Base-by-base conservation (phyloP, 1,140 invertebrate genomes). In the Parasteatoda tepidariorum region DNA sequence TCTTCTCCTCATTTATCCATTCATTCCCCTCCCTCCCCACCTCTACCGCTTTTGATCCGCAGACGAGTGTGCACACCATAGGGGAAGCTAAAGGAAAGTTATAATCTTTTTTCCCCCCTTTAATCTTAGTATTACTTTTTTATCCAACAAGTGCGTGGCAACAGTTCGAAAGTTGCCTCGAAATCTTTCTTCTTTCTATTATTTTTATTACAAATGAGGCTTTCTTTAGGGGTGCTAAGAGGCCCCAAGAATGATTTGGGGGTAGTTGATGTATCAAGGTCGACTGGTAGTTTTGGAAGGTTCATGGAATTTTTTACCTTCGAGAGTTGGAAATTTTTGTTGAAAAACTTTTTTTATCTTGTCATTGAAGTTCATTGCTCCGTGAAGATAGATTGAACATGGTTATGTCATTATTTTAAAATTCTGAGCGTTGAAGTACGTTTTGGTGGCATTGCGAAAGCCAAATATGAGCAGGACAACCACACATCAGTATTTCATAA, bases 31-130 rank as follows among this genome's bases (percentile, higher is more conserved):
- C 73, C 4, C 73, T 9, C n/a, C 38, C 61, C 48, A n/a, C n/a
- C n/a, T 24, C 68, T n/a, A n/a, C n/a, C 70, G 2, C 70, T 6
- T 61, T 75, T 61, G 31, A 62, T 75, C 73, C 28, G 4, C 9
- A 48, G 31, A 31, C 71, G 34, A 61, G 73, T 75, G 62, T 33
- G 57, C 73, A 75, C 61, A 75, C 61, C 57, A 38, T 62, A 41
- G 33, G 54, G 38, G 59, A 57, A 62, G 33, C 22, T 33, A 15
- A n/a, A 48, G n/a, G 66, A 48, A 28, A 48, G 38, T 48, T 18
- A 48, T 48, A 13, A 13, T 48, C 18, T 41, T 41, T 41, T 48
- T 48, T 0, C 38, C 38, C 38, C 38, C 38, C 38, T 48, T 48
- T 48, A 48, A 18, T 48, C 18, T 48, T 48, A 48, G 38, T 48